Conservation (phyloP, 2,888 invertebrate genomes). For the Trissolcus japonicus region DNA sequence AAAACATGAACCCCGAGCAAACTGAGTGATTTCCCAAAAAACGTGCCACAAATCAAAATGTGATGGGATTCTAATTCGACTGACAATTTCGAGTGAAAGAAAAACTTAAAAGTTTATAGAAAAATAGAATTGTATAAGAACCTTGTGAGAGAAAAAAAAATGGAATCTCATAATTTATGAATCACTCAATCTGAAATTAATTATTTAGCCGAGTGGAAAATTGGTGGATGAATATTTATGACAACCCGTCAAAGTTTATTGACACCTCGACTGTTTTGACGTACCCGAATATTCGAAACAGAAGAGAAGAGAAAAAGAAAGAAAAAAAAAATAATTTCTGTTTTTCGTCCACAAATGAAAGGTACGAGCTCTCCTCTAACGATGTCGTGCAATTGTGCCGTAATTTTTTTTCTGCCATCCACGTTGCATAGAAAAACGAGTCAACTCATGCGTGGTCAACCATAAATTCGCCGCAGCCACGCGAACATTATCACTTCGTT, state of each 20-base stretch:
- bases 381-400: conserved; percentile 52
- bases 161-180: not conserved
- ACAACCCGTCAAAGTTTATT: not conserved
- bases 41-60: not conserved
- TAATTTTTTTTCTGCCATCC: conserved; percentile 38
- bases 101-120: too few species aligned
- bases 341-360: conserved; percentile 34
- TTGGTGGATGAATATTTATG: conserved; percentile 1
- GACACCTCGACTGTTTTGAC: not conserved
- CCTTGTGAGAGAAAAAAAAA: not conserved
- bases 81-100: not conserved
- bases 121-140: not conserved
- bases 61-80: not conserved
- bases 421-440: conserved; percentile 63
- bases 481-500: conserved; percentile 68
- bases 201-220: not conserved
- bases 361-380: conserved; percentile 23
- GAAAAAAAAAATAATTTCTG: not conserved
- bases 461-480: conserved; percentile 67
- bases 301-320: too few species aligned
- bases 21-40: not conserved
- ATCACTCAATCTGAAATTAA: not conserved
- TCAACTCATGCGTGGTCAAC: conserved; percentile 71
- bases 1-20: conserved; percentile 2
- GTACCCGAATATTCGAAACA: conserved; percentile 12